Conservation (phyloP, 1,140 invertebrate species). For the Drosophila albomicans region DNA sequence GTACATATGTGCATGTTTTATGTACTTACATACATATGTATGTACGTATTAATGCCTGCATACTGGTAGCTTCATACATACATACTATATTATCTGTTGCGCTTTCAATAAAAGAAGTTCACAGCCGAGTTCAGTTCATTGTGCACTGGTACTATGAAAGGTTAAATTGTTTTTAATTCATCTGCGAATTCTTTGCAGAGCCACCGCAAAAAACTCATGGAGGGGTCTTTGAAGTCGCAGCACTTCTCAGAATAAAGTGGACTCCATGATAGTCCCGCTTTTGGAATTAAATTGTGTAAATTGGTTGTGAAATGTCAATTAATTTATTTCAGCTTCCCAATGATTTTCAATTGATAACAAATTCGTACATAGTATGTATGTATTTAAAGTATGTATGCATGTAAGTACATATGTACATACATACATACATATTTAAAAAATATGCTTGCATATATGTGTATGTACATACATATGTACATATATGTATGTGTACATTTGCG, state of each 20-base stretch:
- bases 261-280: not conserved
- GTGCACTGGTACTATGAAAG: slow-evolving; percentile 66
- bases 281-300: slow-evolving; percentile 65
- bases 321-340: slow-evolving; percentile 55
- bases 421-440: not conserved
- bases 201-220: slow-evolving; percentile 37
- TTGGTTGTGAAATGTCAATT: slow-evolving; percentile 74
- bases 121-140: slow-evolving; percentile 77
- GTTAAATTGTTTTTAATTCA: slow-evolving; percentile 82
- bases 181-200: slow-evolving; percentile 71
- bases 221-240: not conserved
- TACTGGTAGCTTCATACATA: slow-evolving; percentile 34
- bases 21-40: not conserved
- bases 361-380: not conserved
- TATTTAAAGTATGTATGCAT: not conserved
- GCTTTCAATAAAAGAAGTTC: slow-evolving; percentile 77
- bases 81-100: slow-evolving; percentile 52
- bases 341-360: slow-evolving; percentile 44
- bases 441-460: not conserved
- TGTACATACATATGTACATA: not conserved
- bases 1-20: slow-evolving; percentile 1
- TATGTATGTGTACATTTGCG: not conserved
- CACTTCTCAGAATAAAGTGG: slow-evolving; percentile 9
- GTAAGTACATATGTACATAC: too few species aligned
- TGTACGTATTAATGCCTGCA: not conserved